Conservation (phyloP, 2,888 invertebrate genomes). For the Chydorus sphaericus region DNA sequence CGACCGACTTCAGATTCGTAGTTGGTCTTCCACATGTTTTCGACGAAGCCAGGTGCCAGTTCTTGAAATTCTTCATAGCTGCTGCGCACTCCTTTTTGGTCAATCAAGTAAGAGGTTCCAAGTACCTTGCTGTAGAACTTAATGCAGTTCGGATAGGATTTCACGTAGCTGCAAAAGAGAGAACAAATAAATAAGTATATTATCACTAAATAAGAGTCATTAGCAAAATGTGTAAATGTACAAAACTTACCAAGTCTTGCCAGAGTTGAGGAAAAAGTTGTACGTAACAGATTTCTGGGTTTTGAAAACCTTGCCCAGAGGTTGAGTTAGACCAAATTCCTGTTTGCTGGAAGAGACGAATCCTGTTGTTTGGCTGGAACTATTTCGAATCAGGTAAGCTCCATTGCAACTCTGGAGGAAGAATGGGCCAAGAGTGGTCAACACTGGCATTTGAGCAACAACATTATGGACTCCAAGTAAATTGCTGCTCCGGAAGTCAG, state of each 20-base stretch:
- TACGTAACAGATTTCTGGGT: neutral
- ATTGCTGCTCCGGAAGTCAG: too few species aligned
- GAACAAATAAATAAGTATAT: neutral
- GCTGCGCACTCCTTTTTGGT: slow-evolving; percentile 1
- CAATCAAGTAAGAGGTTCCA: neutral
- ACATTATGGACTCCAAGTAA: too few species aligned
- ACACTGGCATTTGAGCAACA: too few species aligned
- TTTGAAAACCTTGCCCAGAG: neutral
- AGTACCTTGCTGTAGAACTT: neutral
- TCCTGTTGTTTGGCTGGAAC: neutral
- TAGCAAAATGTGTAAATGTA: too few species aligned
- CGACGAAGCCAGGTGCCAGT: too few species aligned
- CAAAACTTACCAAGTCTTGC: neutral
- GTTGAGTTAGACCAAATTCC: neutral
- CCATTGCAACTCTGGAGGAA: too few species aligned
- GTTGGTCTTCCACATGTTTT: too few species aligned
- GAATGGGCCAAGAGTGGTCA: too few species aligned
- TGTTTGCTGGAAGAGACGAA: neutral
- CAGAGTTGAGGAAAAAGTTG: neutral
- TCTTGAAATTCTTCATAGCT: neutral
- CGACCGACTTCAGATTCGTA: too few species aligned
- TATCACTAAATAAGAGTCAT: neutral
- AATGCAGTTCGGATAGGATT: neutral
- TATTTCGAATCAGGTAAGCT: too few species aligned
- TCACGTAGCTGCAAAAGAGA: neutral